Evolutionary conservation across 2,113 vertebrate genomes (phyloP), one percentile per base, ranked within the genome.

Genomic region (Saccopteryx bilineata): DNA sequence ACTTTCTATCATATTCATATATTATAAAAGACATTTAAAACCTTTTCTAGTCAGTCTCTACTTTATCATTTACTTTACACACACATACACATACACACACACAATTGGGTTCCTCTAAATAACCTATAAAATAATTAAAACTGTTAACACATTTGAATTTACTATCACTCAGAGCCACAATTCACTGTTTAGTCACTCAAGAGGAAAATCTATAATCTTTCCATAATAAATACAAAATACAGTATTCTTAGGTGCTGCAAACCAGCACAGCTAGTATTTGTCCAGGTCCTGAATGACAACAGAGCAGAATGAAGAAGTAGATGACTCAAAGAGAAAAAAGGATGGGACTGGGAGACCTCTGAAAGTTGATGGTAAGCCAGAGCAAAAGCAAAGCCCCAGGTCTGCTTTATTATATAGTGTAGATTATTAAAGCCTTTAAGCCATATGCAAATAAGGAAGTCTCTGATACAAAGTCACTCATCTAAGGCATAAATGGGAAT

Each of bases 121-220:
- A 87, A 79, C 48, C 19, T 81, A 61, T n/a, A 75, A 91, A 96
- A 91, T 31, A 76, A 84, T 91, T 80, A 86, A 95, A 91, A 91
- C 21, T 61, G 26, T 85, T 86, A 79, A 17, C 31, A 79, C 26
- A 56, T 74, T 89, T 82, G 28, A 95, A 97, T 95, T 94, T 89
- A 83, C 69, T 91, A 26, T 91, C 23, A 68, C 46, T 75, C 33
- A 87, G 68, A 71, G 23, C n/a, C 31, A 95, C 74, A 96, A 87
- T 60, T 96, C 83, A 93, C 79, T 71, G 50, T 94, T 91, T 89
- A 95, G 89, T 93, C 80, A 75, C 52, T n/a, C 5, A 91, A 89
- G 11, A 28, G 74, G 19, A 91, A 66, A 71, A 87, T 8, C n/a
- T 91, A 72, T 23, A 90, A 85, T 83, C 31, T 80, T 81, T 52